Percentiles rank a stretch among this genome's conserved stretches.
phyloP scores from a whole-genome alignment of 1,140 invertebrate species.

The Cotesia chilonis region DNA sequence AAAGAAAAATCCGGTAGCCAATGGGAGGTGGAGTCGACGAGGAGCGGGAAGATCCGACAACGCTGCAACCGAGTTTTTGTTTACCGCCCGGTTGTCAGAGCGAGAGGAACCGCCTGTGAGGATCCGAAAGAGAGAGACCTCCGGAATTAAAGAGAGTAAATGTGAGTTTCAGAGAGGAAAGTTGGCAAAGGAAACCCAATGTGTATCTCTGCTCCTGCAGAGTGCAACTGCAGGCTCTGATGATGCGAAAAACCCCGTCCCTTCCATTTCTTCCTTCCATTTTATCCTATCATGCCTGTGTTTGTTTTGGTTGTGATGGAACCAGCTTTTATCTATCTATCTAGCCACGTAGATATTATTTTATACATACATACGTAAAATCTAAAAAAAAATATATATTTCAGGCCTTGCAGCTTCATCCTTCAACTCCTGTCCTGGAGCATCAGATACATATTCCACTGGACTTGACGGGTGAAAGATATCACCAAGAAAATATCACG shows the following conservation, averaged over 20 bases:
- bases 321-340: too few species aligned
- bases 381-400: slow-evolving; percentile 12
- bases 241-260: slow-evolving; percentile 24
- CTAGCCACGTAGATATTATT: neutral
- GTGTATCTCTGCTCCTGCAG: slow-evolving; percentile 34
- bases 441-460: slow-evolving; percentile 2
- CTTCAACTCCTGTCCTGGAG: neutral
- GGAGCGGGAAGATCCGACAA: slow-evolving; percentile 59
- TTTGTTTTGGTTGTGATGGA: neutral
- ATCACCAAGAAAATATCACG: neutral
- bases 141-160: neutral
- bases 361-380: slow-evolving; percentile 1
- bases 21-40: slow-evolving; percentile 50
- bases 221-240: slow-evolving; percentile 34
- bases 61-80: slow-evolving; percentile 57
- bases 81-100: slow-evolving; percentile 46
- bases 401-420: slow-evolving; percentile 11
- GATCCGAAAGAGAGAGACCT: too few species aligned
- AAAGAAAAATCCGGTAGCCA: slow-evolving; percentile 52
- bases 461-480: neutral
- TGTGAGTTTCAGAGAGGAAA: neutral
- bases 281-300: neutral
- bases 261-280: neutral
- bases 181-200: slow-evolving; percentile 16
- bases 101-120: neutral